Evolutionary conservation across 2,797 vertebrate species (phyloP), one percentile per base, ranked within the genome.

Genomic region (Sebastes melanostomus): DNA sequence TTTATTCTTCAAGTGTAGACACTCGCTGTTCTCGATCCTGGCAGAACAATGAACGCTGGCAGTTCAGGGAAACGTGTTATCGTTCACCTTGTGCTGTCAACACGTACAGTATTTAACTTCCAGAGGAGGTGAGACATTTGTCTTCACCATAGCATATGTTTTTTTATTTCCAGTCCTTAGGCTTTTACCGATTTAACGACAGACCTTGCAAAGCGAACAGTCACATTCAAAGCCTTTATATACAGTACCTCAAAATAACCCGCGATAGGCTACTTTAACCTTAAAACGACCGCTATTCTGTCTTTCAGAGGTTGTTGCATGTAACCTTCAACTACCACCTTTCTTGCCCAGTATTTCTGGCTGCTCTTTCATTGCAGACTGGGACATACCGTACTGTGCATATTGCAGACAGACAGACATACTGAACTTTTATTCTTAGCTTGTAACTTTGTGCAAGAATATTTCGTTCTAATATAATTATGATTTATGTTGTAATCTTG

Each of bases 41-140:
- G 77, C 29, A 55, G 82, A 54, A 75, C 34, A 77, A 76, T 86
- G 24, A 75, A 72, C 56, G 63, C 75, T 30, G 55, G 30, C n/a
- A 24, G 18, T 32, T 62, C 6, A 59, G 29, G 24, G 36, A 70
- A 59, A 69, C 3, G 3, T 73, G 34, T 1, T 3, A 61, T 66
- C 58, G 36, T 55, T 85, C 66, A 78, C 18, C 38, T 72, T 66
- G 34, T 72, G 14, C 16, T 9, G 14, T 75, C 59, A 65, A 14
- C 46, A 58, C 2, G 14, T 20, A 25, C 24, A 34, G 46, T 66
- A 66, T 52, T 66, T 42, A 27, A 55, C 50, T 72, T 52, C 4
- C 29, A 78, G 16, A 75, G 36, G 14, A 74, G 25, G 20, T 14
- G 20, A 63, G 18, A 46, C 6, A 11, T 80, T 50, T 75, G 3